These are phyloP conservation scores for Chloroclysta siterata DNA, from an alignment of 2,888 invertebrate species.

Conservation along the genomic window DNA sequence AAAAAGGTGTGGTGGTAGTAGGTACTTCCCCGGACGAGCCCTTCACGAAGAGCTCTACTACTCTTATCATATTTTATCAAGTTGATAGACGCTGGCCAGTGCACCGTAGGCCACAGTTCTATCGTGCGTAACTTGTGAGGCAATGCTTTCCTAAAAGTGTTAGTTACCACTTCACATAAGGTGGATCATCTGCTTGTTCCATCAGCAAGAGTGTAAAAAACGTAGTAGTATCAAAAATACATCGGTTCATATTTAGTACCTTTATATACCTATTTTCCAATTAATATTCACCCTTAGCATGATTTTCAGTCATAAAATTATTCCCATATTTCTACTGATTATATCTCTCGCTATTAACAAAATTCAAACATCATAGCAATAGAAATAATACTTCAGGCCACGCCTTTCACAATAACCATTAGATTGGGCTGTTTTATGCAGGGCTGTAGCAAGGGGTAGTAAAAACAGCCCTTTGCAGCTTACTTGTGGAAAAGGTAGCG, in stretches of 20 bases:
- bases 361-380: constrained; percentile 30
- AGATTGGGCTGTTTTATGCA: constrained; percentile 21
- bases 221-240: too few species aligned
- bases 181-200: too few species aligned
- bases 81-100: too few species aligned
- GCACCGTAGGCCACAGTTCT: too few species aligned
- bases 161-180: too few species aligned
- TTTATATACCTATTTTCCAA: constrained; percentile 3
- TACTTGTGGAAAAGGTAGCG: background rate
- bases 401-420: constrained; percentile 37
- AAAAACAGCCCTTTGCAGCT: background rate
- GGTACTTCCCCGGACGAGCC: too few species aligned
- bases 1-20: too few species aligned
- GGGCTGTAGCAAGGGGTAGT: constrained; percentile 6
- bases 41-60: too few species aligned
- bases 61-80: too few species aligned
- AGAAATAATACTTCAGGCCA: constrained; percentile 35
- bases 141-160: too few species aligned
- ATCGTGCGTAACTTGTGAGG: too few species aligned
- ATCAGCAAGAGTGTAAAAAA: too few species aligned
- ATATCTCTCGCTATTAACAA: constrained; percentile 32
- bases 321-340: constrained; percentile 25
- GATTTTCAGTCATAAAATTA: constrained; percentile 29
- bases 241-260: background rate
- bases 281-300: constrained; percentile 24